Base-by-base conservation (phyloP, 2,888 invertebrate genomes). In the Barypeithes pellucidus region DNA sequence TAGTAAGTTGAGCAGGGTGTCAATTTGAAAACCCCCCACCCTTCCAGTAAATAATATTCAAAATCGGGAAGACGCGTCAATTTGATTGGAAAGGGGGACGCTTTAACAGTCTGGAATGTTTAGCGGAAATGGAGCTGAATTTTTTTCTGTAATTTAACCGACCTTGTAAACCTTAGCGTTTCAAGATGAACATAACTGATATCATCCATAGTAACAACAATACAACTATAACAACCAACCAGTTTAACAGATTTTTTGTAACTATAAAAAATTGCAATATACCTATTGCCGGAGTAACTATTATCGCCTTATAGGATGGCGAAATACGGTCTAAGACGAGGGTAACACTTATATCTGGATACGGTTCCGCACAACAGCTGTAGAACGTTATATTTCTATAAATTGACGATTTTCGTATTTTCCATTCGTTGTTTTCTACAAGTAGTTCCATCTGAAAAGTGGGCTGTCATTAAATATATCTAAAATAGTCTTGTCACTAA, bases 201-300 rank as follows among this genome's bases (percentile, higher is more conserved):
- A n/a, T n/a, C n/a, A n/a, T n/a, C n/a, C n/a, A n/a, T n/a, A n/a
- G n/a, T n/a, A n/a, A n/a, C n/a, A 29, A 5, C 29, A 29, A 29
- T 5, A 2, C 5, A 29, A 29, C 7, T 29, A 29, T 52, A 22
- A 12, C 1, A 22, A 12, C 1, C 3, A 1, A 8, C 3, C 3
- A 39, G n/a, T 1, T 39, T n/a, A 3, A 4, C n/a, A 39, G n/a
- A 11, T 39, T 8, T 12, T 12, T n/a, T 39, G 11, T 39, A 39
- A 12, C n/a, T 0, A 39, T 3, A n/a, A 12, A 39, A 39, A 39
- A n/a, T 39, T 39, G 12, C 39, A 39, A 39, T 39, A n/a, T 82
- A 89, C 89, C 88, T 74, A 88, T 85, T 0, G 90, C 90, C 1
- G 92, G 92, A n/a, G 90, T 89, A 52, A 91, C 87, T 50, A 91